Conservation (phyloP, 2,113 vertebrate genomes). For the Oophaga pumilio region DNA sequence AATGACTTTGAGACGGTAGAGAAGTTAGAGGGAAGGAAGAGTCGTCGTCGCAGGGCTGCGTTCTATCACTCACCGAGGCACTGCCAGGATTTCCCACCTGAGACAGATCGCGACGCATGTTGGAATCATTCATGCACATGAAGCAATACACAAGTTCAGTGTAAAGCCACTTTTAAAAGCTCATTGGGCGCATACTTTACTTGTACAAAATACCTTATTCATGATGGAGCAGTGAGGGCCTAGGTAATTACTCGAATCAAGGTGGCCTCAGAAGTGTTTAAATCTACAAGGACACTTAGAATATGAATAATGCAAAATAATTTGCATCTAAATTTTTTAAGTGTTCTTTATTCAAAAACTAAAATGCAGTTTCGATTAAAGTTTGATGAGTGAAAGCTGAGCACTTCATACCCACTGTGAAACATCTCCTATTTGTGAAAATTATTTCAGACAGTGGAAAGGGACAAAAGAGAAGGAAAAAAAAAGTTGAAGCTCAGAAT, state of each 20-base stretch:
- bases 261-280: conserved; percentile 99
- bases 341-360: conserved; percentile 99
- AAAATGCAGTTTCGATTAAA: conserved; percentile 96
- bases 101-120: conserved; percentile 90
- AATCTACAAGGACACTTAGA: conserved; percentile 97
- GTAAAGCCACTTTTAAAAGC: conserved; percentile 99
- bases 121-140: conserved; percentile 89
- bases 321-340: conserved; percentile 99
- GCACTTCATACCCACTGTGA: conserved; percentile 78
- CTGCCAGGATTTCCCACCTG: conserved; percentile 88
- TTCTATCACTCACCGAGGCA: conserved; percentile 84
- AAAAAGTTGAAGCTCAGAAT: conserved; percentile 69
- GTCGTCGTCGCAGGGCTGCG: conserved; percentile 67
- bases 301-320: conserved; percentile 99
- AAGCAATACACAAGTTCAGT: conserved; percentile 93
- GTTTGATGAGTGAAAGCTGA: conserved; percentile 98
- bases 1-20: conserved; percentile 65
- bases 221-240: conserved; percentile 91
- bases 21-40: conserved; percentile 69
- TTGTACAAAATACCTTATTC: conserved; percentile 99
- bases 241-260: conserved; percentile 99
- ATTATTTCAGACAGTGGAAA: conserved; percentile 92
- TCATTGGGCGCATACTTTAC: conserved; percentile 91
- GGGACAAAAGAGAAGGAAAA: conserved; percentile 76
- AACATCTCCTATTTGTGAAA: conserved; percentile 86